These are phyloP conservation scores for Catonia carolina DNA, from an alignment of 2,888 invertebrate genomes.

Conservation along the genomic window DNA sequence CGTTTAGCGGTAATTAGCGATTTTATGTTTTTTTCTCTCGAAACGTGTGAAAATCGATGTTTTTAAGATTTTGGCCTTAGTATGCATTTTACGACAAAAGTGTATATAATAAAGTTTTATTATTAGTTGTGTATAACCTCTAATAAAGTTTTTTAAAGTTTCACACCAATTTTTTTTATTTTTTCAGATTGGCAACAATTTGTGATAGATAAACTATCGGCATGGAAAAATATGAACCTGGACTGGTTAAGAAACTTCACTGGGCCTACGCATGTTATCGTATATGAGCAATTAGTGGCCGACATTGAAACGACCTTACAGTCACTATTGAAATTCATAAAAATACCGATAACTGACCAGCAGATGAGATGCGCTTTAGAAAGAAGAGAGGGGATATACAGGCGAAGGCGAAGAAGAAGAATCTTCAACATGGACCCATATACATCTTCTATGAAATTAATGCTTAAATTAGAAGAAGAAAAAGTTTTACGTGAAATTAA, in stretches of 20 bases:
- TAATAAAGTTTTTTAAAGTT: too few relatives aligned
- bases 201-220: slow-evolving; percentile 56
- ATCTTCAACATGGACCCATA: slow-evolving; percentile 59
- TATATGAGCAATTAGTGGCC: slow-evolving; percentile 60
- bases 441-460: slow-evolving; percentile 53
- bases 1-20: too few relatives aligned
- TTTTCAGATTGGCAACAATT: slow-evolving; percentile 63
- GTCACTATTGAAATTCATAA: slow-evolving; percentile 54
- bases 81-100: too few relatives aligned
- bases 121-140: too few relatives aligned
- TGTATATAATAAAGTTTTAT: too few relatives aligned
- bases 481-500: slow-evolving; percentile 48
- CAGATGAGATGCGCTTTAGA: slow-evolving; percentile 52
- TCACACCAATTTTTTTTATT: too few relatives aligned
- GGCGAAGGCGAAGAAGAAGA: slow-evolving; percentile 55
- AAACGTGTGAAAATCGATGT: too few relatives aligned
- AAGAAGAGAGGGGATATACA: slow-evolving; percentile 64
- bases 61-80: too few relatives aligned
- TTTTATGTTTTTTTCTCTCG: too few relatives aligned
- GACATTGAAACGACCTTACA: slow-evolving; percentile 53
- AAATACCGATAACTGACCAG: slow-evolving; percentile 43
- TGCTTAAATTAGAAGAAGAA: slow-evolving; percentile 46
- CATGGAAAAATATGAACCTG: slow-evolving; percentile 62
- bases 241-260: slow-evolving; percentile 64
- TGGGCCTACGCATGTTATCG: slow-evolving; percentile 60